phyloP scores from a whole-genome alignment of 2,888 invertebrate species.

The Galeruca laticollis region DNA sequence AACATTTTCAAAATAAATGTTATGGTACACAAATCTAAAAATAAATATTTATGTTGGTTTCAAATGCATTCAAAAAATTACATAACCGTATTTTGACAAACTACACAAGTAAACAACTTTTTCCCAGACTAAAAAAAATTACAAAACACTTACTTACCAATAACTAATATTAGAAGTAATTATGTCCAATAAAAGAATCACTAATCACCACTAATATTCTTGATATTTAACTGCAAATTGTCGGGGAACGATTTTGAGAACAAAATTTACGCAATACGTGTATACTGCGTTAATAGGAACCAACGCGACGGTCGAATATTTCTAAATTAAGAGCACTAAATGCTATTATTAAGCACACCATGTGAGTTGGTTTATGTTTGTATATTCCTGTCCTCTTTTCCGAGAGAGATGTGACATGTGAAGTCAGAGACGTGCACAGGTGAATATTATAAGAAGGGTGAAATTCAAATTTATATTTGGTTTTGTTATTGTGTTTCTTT shows the following conservation, averaged over 20 bases:
- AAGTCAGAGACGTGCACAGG: constrained; percentile 43
- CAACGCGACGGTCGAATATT: constrained; percentile 11
- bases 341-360: constrained; percentile 33
- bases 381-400: constrained; percentile 49
- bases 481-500: not conserved
- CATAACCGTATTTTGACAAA: not conserved
- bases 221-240: not conserved
- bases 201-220: not conserved
- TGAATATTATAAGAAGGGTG: constrained; percentile 1
- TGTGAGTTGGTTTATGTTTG: constrained; percentile 32
- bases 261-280: constrained; percentile 1
- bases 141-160: not conserved
- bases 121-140: not conserved
- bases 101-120: constrained; percentile 18
- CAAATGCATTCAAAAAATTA: not conserved
- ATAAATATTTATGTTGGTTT: not conserved
- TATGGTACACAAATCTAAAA: not conserved
- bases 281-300: constrained; percentile 7
- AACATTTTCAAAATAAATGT: too few species aligned
- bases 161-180: not conserved
- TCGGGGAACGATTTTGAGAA: not conserved
- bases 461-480: not conserved
- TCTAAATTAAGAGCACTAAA: constrained; percentile 29
- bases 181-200: constrained; percentile 7
- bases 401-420: constrained; percentile 49